These are phyloP conservation scores for Oreotragus oreotragus DNA, from an alignment of 2,113 vertebrate species.

Conservation along the genomic window DNA sequence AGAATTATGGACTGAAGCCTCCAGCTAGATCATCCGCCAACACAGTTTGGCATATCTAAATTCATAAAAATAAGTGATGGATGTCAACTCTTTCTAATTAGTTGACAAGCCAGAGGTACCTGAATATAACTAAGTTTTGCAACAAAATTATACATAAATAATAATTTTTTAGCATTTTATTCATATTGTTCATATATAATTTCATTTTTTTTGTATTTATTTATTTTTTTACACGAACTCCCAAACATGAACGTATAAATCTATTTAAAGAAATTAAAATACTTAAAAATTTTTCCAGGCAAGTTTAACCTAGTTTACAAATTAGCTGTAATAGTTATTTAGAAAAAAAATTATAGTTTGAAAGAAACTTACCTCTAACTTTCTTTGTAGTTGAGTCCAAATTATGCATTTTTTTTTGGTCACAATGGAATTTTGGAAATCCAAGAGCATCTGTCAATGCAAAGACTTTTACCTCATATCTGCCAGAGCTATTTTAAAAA, in stretches of 20 bases:
- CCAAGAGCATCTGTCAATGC: neutral
- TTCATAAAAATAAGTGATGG: constrained; percentile 40
- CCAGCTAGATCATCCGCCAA: neutral
- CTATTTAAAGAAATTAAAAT: constrained; percentile 28
- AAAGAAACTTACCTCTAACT: neutral
- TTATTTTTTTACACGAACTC: too few relatives aligned
- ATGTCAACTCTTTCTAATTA: constrained; percentile 35
- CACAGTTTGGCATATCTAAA: neutral
- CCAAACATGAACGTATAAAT: neutral
- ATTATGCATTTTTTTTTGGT: neutral
- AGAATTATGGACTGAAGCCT: constrained; percentile 1
- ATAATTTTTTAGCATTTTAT: constrained; percentile 1
- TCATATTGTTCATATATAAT: neutral
- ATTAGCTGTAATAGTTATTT: neutral
- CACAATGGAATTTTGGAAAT: constrained; percentile 7
- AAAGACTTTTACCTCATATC: neutral
- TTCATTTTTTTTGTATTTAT: too few relatives aligned
- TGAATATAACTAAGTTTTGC: neutral
- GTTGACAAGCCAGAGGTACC: neutral
- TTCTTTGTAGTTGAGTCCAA: neutral
- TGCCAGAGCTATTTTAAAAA: constrained; percentile 10
- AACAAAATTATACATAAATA: neutral
- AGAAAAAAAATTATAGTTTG: neutral
- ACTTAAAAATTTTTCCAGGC: neutral
- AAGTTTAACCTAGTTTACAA: constrained; percentile 22